phyloP scores from a whole-genome alignment of 2,888 invertebrate genomes.

The Dicranocentrus wangi region DNA sequence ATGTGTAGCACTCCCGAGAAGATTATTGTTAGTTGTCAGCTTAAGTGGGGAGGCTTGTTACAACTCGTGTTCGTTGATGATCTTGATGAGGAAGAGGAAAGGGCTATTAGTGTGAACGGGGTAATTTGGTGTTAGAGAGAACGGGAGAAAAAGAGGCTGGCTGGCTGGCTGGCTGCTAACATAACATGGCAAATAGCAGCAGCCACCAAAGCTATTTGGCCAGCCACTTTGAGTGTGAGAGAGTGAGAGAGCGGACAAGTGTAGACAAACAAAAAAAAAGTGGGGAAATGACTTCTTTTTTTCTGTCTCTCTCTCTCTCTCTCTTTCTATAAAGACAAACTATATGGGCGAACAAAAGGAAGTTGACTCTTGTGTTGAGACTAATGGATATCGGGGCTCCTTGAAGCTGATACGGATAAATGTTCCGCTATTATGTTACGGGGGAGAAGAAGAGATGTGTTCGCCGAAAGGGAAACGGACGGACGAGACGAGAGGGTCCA shows the following conservation, averaged over 20 bases:
- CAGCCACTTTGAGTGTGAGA: slow-evolving; percentile 17
- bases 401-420: slow-evolving; percentile 64
- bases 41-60: slow-evolving; percentile 62
- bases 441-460: slow-evolving; percentile 62
- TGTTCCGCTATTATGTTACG: slow-evolving; percentile 56
- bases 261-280: slow-evolving; percentile 17
- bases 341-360: slow-evolving; percentile 30
- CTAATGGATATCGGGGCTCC: slow-evolving; percentile 62
- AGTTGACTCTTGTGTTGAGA: slow-evolving; percentile 54
- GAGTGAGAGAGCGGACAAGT: too few species aligned
- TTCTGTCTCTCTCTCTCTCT: too few species aligned
- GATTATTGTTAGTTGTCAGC: slow-evolving; percentile 56
- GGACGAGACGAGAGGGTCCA: not conserved
- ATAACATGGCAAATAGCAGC: too few species aligned
- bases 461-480: slow-evolving; percentile 21
- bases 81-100: slow-evolving; percentile 66
- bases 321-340: too few species aligned
- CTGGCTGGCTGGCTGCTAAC: not conserved
- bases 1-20: slow-evolving; percentile 46
- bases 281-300: slow-evolving; percentile 19
- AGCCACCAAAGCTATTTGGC: slow-evolving; percentile 46
- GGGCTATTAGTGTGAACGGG: slow-evolving; percentile 70
- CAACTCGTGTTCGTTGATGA: slow-evolving; percentile 52
- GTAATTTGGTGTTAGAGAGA: slow-evolving; percentile 66
- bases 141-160: slow-evolving; percentile 36